Evolutionary conservation across 2,888 invertebrate species (phyloP).

Genomic region (Punctoribates punctum): DNA sequence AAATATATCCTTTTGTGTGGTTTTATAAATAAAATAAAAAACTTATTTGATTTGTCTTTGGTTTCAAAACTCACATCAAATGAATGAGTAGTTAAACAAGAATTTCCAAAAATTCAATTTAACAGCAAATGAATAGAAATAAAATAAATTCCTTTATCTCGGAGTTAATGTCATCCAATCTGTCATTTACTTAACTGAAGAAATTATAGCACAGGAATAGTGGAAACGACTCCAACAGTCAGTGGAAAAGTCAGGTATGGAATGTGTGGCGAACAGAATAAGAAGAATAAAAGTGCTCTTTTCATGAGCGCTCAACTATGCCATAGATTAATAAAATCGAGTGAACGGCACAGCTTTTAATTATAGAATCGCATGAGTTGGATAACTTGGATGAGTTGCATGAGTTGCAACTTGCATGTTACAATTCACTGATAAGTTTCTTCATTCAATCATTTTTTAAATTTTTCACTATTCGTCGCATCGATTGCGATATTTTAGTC

Average conservation of each 20-base stretch:
- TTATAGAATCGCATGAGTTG: slow-evolving; percentile 15
- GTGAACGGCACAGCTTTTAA: slow-evolving; percentile 16
- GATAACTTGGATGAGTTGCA: too few relatives aligned
- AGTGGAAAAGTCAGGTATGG: not conserved
- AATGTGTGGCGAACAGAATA: not conserved
- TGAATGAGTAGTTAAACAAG: not conserved
- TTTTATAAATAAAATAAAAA: not conserved
- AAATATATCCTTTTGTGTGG: not conserved
- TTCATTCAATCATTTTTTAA: not conserved
- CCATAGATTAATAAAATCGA: slow-evolving; percentile 5
- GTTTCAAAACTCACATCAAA: not conserved
- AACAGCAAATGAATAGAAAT: too few relatives aligned
- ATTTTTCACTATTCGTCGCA: not conserved
- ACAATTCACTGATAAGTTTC: slow-evolving; percentile 7
- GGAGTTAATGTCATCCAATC: slow-evolving; percentile 18
- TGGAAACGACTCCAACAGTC: not conserved
- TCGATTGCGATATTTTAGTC: not conserved
- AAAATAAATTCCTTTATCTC: not conserved
- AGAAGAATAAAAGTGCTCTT: not conserved
- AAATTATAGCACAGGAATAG: not conserved
- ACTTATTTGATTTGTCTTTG: not conserved
- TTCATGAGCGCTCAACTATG: slow-evolving; percentile 22
- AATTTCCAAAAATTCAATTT: too few relatives aligned
- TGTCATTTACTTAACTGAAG: slow-evolving; percentile 16
- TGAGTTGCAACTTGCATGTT: too few relatives aligned